These are phyloP conservation scores for Harmothoe impar DNA, from an alignment of 2,888 invertebrate genomes.

Conservation along the genomic window DNA sequence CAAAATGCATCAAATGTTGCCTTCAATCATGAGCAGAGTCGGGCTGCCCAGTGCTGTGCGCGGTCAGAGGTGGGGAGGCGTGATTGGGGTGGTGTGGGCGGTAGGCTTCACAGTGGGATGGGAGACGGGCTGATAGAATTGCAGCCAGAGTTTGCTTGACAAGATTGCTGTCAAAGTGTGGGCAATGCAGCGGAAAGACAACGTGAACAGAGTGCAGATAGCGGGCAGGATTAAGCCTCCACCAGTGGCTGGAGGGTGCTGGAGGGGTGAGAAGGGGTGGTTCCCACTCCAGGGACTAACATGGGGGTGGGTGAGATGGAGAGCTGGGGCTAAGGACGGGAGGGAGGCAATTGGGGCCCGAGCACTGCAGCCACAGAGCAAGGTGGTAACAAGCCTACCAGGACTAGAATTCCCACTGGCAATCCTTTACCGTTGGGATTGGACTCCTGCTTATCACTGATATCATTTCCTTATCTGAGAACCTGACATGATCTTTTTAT, in stretches of 20 bases:
- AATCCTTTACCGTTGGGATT: no score
- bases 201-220: constrained; percentile 9
- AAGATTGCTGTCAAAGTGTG: constrained; percentile 33
- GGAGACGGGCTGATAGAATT: constrained; percentile 24
- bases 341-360: background rate
- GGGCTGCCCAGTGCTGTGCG: background rate
- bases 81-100: constrained; percentile 1
- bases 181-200: constrained; percentile 16
- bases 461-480: no score
- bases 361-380: no score
- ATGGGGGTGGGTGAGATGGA: background rate
- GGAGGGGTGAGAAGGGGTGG: background rate
- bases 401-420: no score
- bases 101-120: background rate
- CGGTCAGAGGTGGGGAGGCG: background rate
- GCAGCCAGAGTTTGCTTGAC: constrained; percentile 11
- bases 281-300: background rate
- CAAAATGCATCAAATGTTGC: background rate
- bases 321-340: background rate
- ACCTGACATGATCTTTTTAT: no score
- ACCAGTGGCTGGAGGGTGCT: background rate
- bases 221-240: background rate
- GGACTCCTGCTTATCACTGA: no score
- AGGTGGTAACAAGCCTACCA: no score
- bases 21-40: no score